Evolutionary conservation across 2,113 vertebrate genomes (phyloP), one percentile per base, ranked within the genome.

Genomic region (Dasyornis broadbenti): DNA sequence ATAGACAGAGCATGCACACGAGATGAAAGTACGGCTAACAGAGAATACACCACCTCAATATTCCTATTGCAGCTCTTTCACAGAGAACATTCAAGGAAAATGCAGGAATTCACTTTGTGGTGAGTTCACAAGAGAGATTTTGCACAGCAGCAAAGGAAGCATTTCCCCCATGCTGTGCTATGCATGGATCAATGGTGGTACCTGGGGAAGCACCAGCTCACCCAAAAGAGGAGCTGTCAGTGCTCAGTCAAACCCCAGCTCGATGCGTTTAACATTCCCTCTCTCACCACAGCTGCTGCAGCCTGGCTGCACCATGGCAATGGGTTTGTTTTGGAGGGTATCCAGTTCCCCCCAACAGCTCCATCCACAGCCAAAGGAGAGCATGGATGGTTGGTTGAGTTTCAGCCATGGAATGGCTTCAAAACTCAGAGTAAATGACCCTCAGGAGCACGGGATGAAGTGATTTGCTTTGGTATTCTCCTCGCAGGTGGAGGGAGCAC

Each of bases 171-270:
- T 1, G 22, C 39, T 3, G 4, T 39, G 53, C 39, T 56, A 4
- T 0, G 5, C 1, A 0, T 6, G 26, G 47, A 24, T 28, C 0
- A 1, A 22, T 12, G 17, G 15, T 9, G 5, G 1, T 14, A 12
- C 52, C 54, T 39, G 59, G 33, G 63, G 57, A 30, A 80, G 33
- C 80, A 42, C 9, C 63, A 82, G 50, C 49, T 85, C 59, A 42
- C 50, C 40, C 28, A 56, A 42, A 10, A 37, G 49, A 82, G 56
- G 40, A 65, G 56, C 44, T 91, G 39, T 31, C 60, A 47, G 33
- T 23, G 21, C 35, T 63, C 24, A 42, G 6, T 14, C 73, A 50
- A 72, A 49, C 27, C 49, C 57, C 76, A 91, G 23, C 18, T 42
- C 12, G 0, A 26, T 47, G 45, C 10, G 37, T 57, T 61, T 31